Evolutionary conservation across 2,113 vertebrate species (phyloP), one percentile per base, ranked within the genome.

Genomic region (Polypterus senegalus): DNA sequence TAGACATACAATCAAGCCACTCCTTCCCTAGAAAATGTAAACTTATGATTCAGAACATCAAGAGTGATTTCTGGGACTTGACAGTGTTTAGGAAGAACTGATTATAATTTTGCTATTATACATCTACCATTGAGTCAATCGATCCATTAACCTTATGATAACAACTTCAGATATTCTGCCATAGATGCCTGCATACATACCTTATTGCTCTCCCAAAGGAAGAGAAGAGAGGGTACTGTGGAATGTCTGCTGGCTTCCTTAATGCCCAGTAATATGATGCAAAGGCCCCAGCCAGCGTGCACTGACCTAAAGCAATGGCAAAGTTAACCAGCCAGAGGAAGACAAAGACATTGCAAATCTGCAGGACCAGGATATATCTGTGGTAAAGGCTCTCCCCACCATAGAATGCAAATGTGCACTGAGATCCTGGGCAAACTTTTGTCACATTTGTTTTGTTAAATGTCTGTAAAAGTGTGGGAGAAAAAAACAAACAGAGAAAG

Each of bases 281-380:
- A 44, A 98, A 98, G 69, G 92, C 89, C 69, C 96, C 96, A 2
- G 96, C 92, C 65, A 98, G 86, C 45, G 94, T 88, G 81, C 92
- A 97, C 75, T 96, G 94, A 63, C 93, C 92, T 82, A 98, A 70
- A 0, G 96, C 94, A 65, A 92, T 84, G 65, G 87, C 81, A 60
- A 98, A 98, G 74, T 98, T 98, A 65, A 92, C 82, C 74, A 97
- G 82, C 96, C 96, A 98, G 48, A 98, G 83, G 78, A 98, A 92
- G 67, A 91, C 79, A 48, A 97, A 90, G 45, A 91, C 74, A 74
- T 98, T 97, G 75, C 85, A 88, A 44, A 97, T 68, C 69, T 98
- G 96, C 71, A 97, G 87, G 64, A 87, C 71, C 48, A 89, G 63
- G 77, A 94, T 87, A 73, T 97, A 88, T 48, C 79, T 83, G 71